These are phyloP conservation scores for Drosophila koepferae DNA, from an alignment of 2,888 invertebrate genomes.

Conservation along the genomic window DNA sequence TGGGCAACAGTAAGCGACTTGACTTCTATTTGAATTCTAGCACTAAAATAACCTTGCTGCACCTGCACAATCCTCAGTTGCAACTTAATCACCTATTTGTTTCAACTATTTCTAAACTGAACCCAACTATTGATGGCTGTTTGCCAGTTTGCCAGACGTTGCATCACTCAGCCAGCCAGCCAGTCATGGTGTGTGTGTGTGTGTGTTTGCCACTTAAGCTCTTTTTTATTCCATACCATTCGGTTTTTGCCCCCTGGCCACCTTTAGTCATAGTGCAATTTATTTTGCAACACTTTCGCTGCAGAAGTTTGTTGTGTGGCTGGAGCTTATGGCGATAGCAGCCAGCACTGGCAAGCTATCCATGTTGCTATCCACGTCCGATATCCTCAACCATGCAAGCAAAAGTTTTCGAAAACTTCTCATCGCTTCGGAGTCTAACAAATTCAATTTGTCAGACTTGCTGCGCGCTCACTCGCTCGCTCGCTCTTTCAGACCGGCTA, in stretches of 20 bases:
- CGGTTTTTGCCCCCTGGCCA: conserved; percentile 42
- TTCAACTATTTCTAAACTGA: conserved; percentile 35
- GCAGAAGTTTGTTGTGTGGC: conserved; percentile 45
- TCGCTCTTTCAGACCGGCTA: conserved; percentile 54
- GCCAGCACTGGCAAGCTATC: conserved; percentile 37
- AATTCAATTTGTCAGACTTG: conserved; percentile 78
- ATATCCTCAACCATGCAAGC: conserved; percentile 74
- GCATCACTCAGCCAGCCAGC: conserved; percentile 28
- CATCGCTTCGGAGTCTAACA: conserved; percentile 69
- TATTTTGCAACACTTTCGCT: conserved; percentile 72
- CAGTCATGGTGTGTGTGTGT: background rate
- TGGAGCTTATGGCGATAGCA: conserved; percentile 58
- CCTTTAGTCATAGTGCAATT: conserved; percentile 62
- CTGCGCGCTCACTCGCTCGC: conserved; percentile 32
- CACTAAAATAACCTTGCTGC: conserved; percentile 13
- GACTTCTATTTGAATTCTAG: background rate
- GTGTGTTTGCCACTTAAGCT: conserved; percentile 36
- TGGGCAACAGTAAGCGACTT: background rate
- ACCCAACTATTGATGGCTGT: conserved; percentile 55
- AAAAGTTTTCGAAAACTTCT: conserved; percentile 73
- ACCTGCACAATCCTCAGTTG: conserved; percentile 29
- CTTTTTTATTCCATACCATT: conserved; percentile 7
- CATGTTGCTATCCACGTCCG: conserved; percentile 53
- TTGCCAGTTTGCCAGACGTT: conserved; percentile 44
- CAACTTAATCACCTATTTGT: conserved; percentile 57